Conservation (phyloP, 2,888 invertebrate species). For the Poecilobothrus nobilitatus region DNA sequence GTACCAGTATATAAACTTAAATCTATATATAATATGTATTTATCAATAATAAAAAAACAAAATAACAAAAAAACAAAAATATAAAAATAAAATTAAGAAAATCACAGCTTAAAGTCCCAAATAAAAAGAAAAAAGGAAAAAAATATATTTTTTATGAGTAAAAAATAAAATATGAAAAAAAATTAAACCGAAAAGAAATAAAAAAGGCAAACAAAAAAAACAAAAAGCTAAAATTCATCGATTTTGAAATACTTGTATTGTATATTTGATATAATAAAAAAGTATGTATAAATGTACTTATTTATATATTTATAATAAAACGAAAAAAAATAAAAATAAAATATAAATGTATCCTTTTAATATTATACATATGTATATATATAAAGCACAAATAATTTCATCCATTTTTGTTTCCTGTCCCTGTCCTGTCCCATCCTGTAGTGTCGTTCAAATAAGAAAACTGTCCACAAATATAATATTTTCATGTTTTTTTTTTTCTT, state of each 20-base stretch:
- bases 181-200: no score
- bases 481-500: background rate
- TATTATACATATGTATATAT: no score
- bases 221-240: background rate
- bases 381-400: background rate
- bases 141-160: no score
- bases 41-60: background rate
- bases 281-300: background rate
- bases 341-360: background rate
- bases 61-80: background rate
- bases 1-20: no score
- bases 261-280: background rate
- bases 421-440: background rate
- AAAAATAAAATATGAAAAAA: no score
- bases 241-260: background rate
- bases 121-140: no score
- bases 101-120: background rate
- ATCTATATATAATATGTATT: no score
- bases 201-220: no score
- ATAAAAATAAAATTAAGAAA: background rate
- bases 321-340: background rate
- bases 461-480: conserved; percentile 1
- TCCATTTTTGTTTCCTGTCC: background rate
- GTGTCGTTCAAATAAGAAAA: background rate
- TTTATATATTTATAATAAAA: background rate